phyloP scores from a whole-genome alignment of 2,797 vertebrate species.

The Spatula clypeata region DNA sequence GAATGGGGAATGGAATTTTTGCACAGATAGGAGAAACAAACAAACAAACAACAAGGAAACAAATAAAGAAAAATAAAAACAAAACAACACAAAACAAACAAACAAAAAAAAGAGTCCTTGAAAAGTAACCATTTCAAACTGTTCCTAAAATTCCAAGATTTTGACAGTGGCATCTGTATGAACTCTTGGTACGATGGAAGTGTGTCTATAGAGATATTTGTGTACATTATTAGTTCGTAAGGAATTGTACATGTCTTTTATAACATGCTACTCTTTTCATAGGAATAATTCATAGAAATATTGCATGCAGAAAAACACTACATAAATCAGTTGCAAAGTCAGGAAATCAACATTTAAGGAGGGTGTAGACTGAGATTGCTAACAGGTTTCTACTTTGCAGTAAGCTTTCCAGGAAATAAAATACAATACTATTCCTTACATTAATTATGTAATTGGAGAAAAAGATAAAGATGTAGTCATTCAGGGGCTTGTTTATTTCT shows the following conservation, averaged over 20 bases:
- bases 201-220: not conserved
- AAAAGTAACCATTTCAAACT: not conserved
- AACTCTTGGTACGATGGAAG: not conserved
- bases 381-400: not conserved
- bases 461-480: not conserved
- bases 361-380: not conserved
- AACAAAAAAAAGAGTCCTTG: rapidly evolving
- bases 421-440: not conserved
- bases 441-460: not conserved
- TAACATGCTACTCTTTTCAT: not conserved
- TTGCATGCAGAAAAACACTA: not conserved
- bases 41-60: too few relatives aligned
- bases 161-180: not conserved
- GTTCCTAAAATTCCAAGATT: not conserved
- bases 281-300: not conserved
- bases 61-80: not conserved
- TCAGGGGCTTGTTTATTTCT: not conserved
- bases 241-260: not conserved
- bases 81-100: not conserved
- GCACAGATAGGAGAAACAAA: not conserved
- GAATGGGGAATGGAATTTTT: not conserved
- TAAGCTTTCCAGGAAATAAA: not conserved
- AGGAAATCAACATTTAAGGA: not conserved
- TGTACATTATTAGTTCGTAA: not conserved
- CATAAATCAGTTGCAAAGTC: not conserved